These are phyloP conservation scores for Malurus splendens DNA, from an alignment of 2,797 vertebrate genomes.

Conservation along the genomic window DNA sequence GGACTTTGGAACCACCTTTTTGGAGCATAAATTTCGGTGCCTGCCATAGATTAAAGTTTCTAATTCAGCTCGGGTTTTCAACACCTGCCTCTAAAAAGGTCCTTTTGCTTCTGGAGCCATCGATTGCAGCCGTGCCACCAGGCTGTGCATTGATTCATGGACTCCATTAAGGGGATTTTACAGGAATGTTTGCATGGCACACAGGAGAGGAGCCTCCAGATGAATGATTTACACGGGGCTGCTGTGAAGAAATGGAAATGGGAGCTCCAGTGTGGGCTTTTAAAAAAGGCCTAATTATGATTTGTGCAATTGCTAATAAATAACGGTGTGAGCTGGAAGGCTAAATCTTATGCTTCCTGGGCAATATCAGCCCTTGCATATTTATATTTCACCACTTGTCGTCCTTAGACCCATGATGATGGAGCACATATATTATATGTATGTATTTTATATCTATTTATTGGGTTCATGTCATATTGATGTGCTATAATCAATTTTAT, in stretches of 20 bases:
- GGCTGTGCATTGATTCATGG: not conserved
- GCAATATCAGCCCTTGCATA: not conserved
- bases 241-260: not conserved
- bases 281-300: not conserved
- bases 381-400: not conserved
- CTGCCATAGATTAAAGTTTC: not conserved
- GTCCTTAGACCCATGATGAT: not conserved
- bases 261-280: not conserved
- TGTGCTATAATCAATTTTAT: not conserved
- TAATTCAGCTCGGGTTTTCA: constrained; percentile 15
- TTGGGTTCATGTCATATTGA: not conserved
- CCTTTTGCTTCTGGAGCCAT: not conserved
- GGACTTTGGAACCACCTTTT: not conserved
- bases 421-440: not conserved
- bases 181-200: not conserved
- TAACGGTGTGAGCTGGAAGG: not conserved
- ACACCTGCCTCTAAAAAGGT: constrained; percentile 18
- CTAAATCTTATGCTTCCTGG: not conserved
- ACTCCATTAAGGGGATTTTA: constrained; percentile 22
- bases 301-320: constrained; percentile 9
- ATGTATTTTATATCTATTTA: not conserved
- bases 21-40: not conserved
- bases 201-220: not conserved
- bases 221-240: constrained; percentile 1
- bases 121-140: not conserved